Evolutionary conservation across 2,888 invertebrate genomes (phyloP), one percentile per base, ranked within the genome.

Genomic region (Lepeophtheirus nordmannii): DNA sequence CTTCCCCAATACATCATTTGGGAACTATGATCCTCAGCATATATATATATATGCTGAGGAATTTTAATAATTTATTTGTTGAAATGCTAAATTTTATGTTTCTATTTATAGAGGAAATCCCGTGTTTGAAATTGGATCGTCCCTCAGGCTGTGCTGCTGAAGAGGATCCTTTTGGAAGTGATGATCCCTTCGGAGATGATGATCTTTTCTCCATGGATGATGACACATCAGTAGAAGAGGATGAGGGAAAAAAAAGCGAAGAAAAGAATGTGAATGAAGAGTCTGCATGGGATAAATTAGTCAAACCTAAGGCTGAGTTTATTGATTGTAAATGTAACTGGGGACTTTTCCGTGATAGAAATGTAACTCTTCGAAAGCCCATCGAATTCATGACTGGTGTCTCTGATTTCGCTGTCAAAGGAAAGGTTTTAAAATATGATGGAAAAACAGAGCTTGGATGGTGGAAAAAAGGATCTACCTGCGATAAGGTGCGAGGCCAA

Each of bases 281-380:
- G 10, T 59, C 60, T 38, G 22, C 7, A 20, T 59, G 60, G 60
- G 11, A 59, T 17, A 17, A 17, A 22, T 17, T 59, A 10, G 64
- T 22, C 20, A 46, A 64, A 23, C 64, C 64, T 23, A 64, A 64
- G 64, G 64, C 41, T 10, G 64, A 41, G 17, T 64, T 64, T 56
- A 56, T 64, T 8, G 22, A 64, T 56, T 64, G 64, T 17, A 53
- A 39, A 23, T 64, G 64, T 22, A 64, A 53, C 56, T 64, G 64
- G 64, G 64, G 64, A 14, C 64, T 64, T n/a, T 64, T 64, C 23
- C 39, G 64, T 10, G 64, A 64, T 20, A 37, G 64, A 1, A 64
- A 64, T 22, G 56, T 64, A 14, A 64, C 64, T 10, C 38, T 64
- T 20, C 20, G 64, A n/a, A 37, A 64, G 22, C 64, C 64, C 17